These are phyloP conservation scores for Loriculus beryllinus DNA, from an alignment of 2,797 vertebrate genomes.

Conservation along the genomic window DNA sequence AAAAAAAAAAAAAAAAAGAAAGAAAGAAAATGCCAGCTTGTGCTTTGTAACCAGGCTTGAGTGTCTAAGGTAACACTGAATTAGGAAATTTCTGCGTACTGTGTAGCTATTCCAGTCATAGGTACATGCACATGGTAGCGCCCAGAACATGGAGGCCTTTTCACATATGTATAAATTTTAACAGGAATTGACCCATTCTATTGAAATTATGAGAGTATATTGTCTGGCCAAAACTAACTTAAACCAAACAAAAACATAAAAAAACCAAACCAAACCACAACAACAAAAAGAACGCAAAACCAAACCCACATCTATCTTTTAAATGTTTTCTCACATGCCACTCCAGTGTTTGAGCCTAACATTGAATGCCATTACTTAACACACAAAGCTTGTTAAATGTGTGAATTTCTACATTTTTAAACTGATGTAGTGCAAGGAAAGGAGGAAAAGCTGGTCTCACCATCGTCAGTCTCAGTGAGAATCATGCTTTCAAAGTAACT, in stretches of 20 bases:
- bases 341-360: neutral
- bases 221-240: neutral
- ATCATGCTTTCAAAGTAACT: accelerated
- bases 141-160: neutral
- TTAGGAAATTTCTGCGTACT: neutral
- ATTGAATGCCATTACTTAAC: neutral
- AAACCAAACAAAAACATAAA: neutral
- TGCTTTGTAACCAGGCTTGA: neutral
- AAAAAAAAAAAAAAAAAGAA: too few species aligned
- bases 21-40: neutral
- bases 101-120: neutral
- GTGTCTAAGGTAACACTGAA: neutral
- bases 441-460: neutral
- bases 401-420: neutral
- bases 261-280: neutral
- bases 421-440: neutral
- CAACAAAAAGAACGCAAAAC: neutral
- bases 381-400: neutral
- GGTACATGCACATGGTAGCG: neutral
- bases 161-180: neutral
- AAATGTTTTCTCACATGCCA: neutral
- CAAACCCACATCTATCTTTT: neutral
- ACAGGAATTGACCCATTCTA: neutral
- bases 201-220: neutral
- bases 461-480: neutral